Evolutionary conservation across 1,140 invertebrate genomes (phyloP), one percentile per base, ranked within the genome.

Genomic region (Zaprionus lachaisei): DNA sequence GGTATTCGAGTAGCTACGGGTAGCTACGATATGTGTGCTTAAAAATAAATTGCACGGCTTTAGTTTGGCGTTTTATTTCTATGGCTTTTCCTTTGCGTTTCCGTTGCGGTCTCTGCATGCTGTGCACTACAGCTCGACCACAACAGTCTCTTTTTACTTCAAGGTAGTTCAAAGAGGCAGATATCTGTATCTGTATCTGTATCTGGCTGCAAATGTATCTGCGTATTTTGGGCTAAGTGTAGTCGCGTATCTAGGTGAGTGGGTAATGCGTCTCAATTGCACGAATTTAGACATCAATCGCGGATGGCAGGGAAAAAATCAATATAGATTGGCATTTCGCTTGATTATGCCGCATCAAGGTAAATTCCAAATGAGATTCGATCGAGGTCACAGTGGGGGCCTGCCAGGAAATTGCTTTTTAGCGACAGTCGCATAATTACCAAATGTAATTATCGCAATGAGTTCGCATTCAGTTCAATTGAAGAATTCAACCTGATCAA

Each of bases 21-120:
- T 80, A 62, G 62, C 60, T 62, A 47, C 80, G 84, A 78, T 78
- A 89, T 79, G 66, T 89, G 78, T 87, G 72, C 85, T 89, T 89
- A 90, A 84, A 84, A 86, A 80, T 82, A 90, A 90, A 91, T 90
- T 90, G 85, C 80, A 71, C 49, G 73, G 72, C 76, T 85, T 85
- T 90, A 90, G 85, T 77, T 81, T 77, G 85, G 81, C 71, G 76
- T 75, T 77, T 79, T 73, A 79, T 79, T 90, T 73, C 74, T 67
- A 84, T 84, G 79, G 85, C 70, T 85, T 81, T 84, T 73, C 71
- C 47, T 72, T 79, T 79, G 60, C 61, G 57, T 72, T 83, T 73
- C 69, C 47, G 24, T 64, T 87, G 74, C 77, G 77, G 83, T 71
- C 44, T 54, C 31, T 9, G 31, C 31, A 34, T 34, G 31, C 31